phyloP scores from a whole-genome alignment of 2,888 invertebrate genomes.

The Lasius platythorax region DNA sequence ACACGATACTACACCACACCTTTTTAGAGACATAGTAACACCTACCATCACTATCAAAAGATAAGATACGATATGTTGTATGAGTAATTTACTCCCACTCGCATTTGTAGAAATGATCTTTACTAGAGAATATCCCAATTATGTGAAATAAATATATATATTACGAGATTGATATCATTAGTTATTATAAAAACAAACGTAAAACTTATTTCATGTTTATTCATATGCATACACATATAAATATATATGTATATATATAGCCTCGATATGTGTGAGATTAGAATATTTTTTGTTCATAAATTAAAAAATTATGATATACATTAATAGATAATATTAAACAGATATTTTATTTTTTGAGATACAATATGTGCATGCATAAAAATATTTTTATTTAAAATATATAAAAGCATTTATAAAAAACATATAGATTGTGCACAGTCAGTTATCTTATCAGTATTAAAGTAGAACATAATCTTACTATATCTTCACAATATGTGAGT shows the following conservation, averaged over 20 bases:
- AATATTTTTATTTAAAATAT: not conserved
- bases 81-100: constrained; percentile 77
- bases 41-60: constrained; percentile 82
- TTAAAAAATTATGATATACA: not conserved
- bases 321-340: constrained; percentile 8
- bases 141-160: constrained; percentile 11
- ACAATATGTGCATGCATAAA: not conserved
- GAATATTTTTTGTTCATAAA: not conserved
- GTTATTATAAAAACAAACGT: not conserved
- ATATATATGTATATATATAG: not conserved
- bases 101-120: constrained; percentile 52
- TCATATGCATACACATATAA: no score
- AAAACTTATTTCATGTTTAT: not conserved
- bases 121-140: constrained; percentile 41
- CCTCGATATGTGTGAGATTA: not conserved
- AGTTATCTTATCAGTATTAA: constrained; percentile 77
- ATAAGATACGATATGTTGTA: constrained; percentile 82
- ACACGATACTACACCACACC: constrained; percentile 80
- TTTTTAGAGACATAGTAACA: constrained; percentile 78
- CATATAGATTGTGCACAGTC: constrained; percentile 23
- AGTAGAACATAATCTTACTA: constrained; percentile 68
- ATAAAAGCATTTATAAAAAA: not conserved
- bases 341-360: not conserved
- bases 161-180: constrained; percentile 1
- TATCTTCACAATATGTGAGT: constrained; percentile 64